These are phyloP conservation scores for Diplogasteroides magnus DNA, from an alignment of 1,140 invertebrate species.

Conservation along the genomic window DNA sequence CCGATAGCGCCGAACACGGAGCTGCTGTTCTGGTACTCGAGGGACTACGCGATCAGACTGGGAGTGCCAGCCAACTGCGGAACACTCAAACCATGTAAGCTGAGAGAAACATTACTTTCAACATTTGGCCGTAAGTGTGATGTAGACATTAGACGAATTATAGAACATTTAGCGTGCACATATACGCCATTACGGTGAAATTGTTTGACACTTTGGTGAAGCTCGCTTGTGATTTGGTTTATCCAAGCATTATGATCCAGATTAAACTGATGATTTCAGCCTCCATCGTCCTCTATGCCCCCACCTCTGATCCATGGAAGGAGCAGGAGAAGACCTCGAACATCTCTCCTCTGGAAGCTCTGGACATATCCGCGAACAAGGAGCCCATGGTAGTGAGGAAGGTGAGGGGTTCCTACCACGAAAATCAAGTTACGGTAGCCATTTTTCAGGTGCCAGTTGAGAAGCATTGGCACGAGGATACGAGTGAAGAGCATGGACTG, in stretches of 20 bases:
- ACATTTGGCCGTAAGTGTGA: too few relatives aligned
- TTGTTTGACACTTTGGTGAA: too few relatives aligned
- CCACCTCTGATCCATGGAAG: too few relatives aligned
- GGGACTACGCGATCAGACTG: constrained; percentile 88
- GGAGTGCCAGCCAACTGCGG: constrained; percentile 75
- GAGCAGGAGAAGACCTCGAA: neutral
- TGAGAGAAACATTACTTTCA: too few relatives aligned
- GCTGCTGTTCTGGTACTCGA: constrained; percentile 93
- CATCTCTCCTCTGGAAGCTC: constrained; percentile 65
- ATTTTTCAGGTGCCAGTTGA: constrained; percentile 1
- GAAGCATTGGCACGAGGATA: neutral
- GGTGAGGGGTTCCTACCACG: constrained; percentile 8
- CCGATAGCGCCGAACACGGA: constrained; percentile 91
- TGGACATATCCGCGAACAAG: constrained; percentile 68
- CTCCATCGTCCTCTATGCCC: too few relatives aligned
- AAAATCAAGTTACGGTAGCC: too few relatives aligned
- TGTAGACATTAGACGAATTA: too few relatives aligned
- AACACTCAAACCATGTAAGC: constrained; percentile 17
- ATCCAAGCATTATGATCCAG: too few relatives aligned
- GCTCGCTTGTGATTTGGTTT: too few relatives aligned
- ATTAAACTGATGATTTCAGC: too few relatives aligned
- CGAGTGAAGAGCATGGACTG: neutral
- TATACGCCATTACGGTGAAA: too few relatives aligned
- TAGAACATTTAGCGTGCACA: too few relatives aligned
- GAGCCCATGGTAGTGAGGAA: constrained; percentile 23